Base-by-base conservation (phyloP, 2,888 invertebrate species). In the Cosmia trapezina region DNA sequence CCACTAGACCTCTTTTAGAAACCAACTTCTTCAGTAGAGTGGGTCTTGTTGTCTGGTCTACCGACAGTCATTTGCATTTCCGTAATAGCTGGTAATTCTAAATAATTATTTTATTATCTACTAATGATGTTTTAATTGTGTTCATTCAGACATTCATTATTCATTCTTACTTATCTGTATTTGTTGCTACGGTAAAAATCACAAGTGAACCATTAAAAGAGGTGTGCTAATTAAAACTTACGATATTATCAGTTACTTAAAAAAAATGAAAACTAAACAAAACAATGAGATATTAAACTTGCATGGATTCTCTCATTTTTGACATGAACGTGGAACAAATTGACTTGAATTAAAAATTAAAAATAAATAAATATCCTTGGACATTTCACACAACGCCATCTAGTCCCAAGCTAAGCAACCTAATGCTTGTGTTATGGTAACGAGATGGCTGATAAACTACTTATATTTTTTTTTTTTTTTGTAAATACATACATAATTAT, bases 61-160 rank as follows among this genome's bases (percentile, higher is more conserved):
- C 60, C 33, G 22, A 60, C n/a, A 62, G 72, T 70, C 68, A 75
- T 80, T 86, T 79, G 73, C 77, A 61, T 81, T 83, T 83, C 83
- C 76, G 82, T 83, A 83, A 87, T 76, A 62, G 73, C 64, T 69
- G 12, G 63, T 77, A 77, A 87, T 78, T 76, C 72, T 66, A 80
- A 85, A 80, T 75, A 76, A 83, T 80, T 85, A 78, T 73, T 73
- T 77, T 73, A 54, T 68, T 63, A 78, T 66, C 73, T 78, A 56
- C 33, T 72, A 81, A 73, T 78, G 67, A 65, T 71, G 28, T 67
- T 74, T 47, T 83, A 65, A 79, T 22, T 70, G 33, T 28, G 51
- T 68, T 67, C 41, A 54, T 60, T 80, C 43, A 51, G 11, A 12
- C 49, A 53, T 47, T n/a, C 73, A 61, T 56, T 49, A 72, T 61